Evolutionary conservation across 2,888 invertebrate species (phyloP), one percentile per base, ranked within the genome.

Genomic region (Meiosimyza decipiens): DNA sequence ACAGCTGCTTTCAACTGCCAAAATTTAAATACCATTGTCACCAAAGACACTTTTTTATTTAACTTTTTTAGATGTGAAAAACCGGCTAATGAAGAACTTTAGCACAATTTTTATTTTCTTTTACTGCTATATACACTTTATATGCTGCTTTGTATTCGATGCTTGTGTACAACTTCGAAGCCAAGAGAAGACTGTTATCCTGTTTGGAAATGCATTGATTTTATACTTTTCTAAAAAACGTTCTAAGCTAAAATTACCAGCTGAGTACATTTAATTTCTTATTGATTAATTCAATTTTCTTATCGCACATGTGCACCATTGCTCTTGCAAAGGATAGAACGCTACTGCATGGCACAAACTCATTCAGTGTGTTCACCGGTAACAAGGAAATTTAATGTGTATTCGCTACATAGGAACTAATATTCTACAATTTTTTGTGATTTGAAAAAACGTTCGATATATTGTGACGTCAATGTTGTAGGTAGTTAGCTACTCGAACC

Each of bases 1-100:
- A 78, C 77, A 78, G 79, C 76, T 74, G 79, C 71, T 73, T 80
- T 80, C 71, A 80, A 77, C 79, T 80, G 81, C 80, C 80, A 80
- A 52, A 62, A 77, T 66, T 71, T 75, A 71, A 79, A 71, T 74
- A 77, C 77, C 82, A 82, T 82, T 76, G 75, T 77, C 66, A 76
- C 75, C 49, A 22, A 22, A n/a, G 60, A 54, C 33, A 12, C 13
- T 15, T 47, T 13, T 50, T n/a, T 51, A 13, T 52, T 28, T 13
- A 66, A 1, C 40, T 9, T 40, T 40, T 40, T 40, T 40, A 40
- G 9, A 40, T 40, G 18, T 12, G 59, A n/a, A 47, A 66, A 72
- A 71, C 72, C 72, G 67, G 40, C 40, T 40, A 9, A 40, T 40
- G 1, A 40, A 40, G 40, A 40, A 9, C 9, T 6, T 40, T 40